phyloP scores from a whole-genome alignment of 2,797 vertebrate genomes.

The Lepus oiostolus region DNA sequence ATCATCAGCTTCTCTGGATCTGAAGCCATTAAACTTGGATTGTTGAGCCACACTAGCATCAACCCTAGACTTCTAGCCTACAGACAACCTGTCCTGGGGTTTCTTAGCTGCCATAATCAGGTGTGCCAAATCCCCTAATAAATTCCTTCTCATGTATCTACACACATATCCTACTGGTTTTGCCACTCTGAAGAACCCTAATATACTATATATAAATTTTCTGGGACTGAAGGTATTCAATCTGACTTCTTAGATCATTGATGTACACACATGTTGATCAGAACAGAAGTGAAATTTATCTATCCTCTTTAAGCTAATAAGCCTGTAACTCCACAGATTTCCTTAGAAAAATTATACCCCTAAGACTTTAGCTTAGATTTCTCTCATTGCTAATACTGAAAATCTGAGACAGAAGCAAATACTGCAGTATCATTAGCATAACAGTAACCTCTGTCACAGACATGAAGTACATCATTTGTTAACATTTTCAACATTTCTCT shows the following conservation, averaged over 20 bases:
- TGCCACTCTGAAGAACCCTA: no score
- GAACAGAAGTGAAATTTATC: conserved; percentile 19
- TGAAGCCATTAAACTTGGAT: no score
- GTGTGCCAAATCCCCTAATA: no score
- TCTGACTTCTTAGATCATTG: conserved; percentile 38
- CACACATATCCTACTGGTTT: no score
- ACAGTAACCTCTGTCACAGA: background rate
- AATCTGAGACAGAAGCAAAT: conserved; percentile 6
- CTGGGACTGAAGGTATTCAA: background rate
- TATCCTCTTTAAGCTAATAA: conserved; percentile 1
- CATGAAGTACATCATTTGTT: background rate
- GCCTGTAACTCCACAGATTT: background rate
- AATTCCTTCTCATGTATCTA: no score
- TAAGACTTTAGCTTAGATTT: conserved; percentile 25
- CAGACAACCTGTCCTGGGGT: no score
- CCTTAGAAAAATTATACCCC: conserved; percentile 19
- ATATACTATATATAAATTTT: conserved; percentile 3
- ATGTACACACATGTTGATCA: background rate
- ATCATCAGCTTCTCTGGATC: no score
- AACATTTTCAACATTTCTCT: conserved; percentile 46
- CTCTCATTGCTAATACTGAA: conserved; percentile 29
- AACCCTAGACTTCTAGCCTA: no score
- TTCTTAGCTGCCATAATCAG: no score
- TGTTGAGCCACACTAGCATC: no score
- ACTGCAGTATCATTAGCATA: background rate